Conservation (phyloP, 2,113 vertebrate genomes). For the Crotalus viridis region DNA sequence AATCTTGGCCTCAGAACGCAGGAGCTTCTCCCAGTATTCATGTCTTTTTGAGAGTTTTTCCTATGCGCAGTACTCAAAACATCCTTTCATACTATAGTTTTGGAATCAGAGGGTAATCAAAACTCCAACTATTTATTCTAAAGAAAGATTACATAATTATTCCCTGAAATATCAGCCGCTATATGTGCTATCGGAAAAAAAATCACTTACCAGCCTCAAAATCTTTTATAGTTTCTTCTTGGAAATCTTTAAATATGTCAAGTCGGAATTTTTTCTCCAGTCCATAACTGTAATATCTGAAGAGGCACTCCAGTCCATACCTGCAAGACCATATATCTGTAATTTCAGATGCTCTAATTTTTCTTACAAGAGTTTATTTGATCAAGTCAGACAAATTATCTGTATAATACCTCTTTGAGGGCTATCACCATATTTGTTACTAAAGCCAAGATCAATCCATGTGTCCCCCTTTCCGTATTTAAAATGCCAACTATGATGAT, state of each 20-base stretch:
- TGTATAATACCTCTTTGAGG: background rate
- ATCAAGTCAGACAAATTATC: background rate
- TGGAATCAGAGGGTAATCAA: background rate
- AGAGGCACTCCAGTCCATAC: slow-evolving; percentile 98
- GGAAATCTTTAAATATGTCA: slow-evolving; percentile 97
- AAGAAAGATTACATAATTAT: fast-evolving
- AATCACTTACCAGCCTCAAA: slow-evolving; percentile 86
- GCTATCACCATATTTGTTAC: background rate
- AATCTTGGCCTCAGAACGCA: background rate
- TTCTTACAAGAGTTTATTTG: background rate
- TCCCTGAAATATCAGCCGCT: background rate
- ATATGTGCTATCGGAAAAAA: background rate
- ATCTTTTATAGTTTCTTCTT: slow-evolving; percentile 95
- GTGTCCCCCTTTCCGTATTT: background rate
- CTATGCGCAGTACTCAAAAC: background rate
- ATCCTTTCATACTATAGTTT: background rate
- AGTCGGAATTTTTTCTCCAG: slow-evolving; percentile 96
- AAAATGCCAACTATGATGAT: background rate
- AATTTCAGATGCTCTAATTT: background rate
- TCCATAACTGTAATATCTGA: slow-evolving; percentile 98
- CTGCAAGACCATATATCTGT: slow-evolving; percentile 57
- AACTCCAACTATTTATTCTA: background rate
- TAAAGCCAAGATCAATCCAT: background rate
- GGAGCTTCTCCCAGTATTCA: background rate
- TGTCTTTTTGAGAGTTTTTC: background rate